A percentile compares a stretch with the other conserved stretches of the same genome.
These are phyloP conservation scores for Hipposideros armiger DNA, from an alignment of 2,113 vertebrate genomes.

Conservation along the genomic window DNA sequence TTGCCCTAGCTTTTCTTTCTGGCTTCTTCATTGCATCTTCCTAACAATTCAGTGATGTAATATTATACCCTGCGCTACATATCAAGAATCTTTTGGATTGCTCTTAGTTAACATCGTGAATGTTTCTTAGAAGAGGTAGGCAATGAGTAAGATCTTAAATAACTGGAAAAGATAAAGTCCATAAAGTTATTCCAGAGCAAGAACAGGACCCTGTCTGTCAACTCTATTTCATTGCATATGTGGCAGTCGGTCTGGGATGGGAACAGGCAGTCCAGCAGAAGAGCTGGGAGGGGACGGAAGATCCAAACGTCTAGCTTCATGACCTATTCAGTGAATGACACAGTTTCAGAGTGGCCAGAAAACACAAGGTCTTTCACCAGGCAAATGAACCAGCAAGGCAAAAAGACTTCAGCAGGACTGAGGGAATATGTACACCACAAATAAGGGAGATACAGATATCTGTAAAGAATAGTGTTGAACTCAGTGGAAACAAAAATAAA, in stretches of 20 bases:
- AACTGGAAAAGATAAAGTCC: not conserved
- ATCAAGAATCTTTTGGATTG: not conserved
- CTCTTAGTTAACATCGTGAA: not conserved
- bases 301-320: not conserved
- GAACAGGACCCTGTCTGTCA: not conserved
- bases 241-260: not conserved
- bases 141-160: not conserved
- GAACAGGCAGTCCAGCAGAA: not conserved
- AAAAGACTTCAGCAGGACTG: not conserved
- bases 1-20: not conserved
- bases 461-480: not conserved
- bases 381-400: not conserved
- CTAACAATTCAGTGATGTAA: not conserved
- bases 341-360: not conserved
- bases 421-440: not conserved
- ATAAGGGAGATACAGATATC: not conserved
- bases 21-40: conserved; percentile 8
- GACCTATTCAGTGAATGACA: not conserved
- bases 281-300: not conserved
- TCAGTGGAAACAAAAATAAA: not conserved
- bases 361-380: not conserved
- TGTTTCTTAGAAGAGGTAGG: not conserved
- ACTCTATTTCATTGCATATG: not conserved
- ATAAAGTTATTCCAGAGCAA: not conserved
- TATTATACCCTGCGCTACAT: not conserved